Percentiles rank a stretch among this genome's conserved stretches.
Evolutionary conservation across 64 coral and sea anemone genomes (phyloP).

Genomic region (Pocillopora damicornis): DNA sequence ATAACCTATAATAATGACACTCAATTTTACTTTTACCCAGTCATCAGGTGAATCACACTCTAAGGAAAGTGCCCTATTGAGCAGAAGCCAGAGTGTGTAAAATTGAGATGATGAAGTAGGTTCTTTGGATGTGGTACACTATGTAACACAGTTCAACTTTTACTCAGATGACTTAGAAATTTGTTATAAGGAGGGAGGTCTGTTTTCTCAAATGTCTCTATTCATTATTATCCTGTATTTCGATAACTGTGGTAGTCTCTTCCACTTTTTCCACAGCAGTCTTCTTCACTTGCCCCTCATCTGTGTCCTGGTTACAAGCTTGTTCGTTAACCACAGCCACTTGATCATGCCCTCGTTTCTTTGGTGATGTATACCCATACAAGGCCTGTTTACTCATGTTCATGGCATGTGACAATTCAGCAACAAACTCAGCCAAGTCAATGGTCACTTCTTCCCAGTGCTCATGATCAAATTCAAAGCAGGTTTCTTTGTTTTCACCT

Average conservation of each 20-base stretch:
- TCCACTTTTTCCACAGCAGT: slow-evolving; percentile 8
- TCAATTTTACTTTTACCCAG: no score
- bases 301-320: slow-evolving; percentile 11
- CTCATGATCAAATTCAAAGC: slow-evolving; percentile 66
- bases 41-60: no score
- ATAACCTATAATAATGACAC: no score
- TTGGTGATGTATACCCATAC: slow-evolving; percentile 41
- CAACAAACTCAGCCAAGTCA: slow-evolving; percentile 77
- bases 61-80: no score
- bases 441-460: slow-evolving; percentile 72
- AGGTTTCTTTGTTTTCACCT: slow-evolving; percentile 66
- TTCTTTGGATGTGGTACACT: no score
- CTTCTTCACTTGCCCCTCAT: not conserved
- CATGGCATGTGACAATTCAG: slow-evolving; percentile 55
- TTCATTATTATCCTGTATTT: not conserved
- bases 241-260: not conserved
- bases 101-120: no score
- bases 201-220: not conserved
- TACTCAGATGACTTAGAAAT: no score
- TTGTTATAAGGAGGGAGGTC: no score
- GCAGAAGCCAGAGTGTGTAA: no score
- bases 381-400: slow-evolving; percentile 59
- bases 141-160: no score
- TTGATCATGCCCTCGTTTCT: slow-evolving; percentile 49
- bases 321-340: not conserved